Percentiles rank a stretch among this genome's conserved stretches.
Conservation (phyloP, 2,113 vertebrate genomes). For the Phalacrocorax carbo region DNA sequence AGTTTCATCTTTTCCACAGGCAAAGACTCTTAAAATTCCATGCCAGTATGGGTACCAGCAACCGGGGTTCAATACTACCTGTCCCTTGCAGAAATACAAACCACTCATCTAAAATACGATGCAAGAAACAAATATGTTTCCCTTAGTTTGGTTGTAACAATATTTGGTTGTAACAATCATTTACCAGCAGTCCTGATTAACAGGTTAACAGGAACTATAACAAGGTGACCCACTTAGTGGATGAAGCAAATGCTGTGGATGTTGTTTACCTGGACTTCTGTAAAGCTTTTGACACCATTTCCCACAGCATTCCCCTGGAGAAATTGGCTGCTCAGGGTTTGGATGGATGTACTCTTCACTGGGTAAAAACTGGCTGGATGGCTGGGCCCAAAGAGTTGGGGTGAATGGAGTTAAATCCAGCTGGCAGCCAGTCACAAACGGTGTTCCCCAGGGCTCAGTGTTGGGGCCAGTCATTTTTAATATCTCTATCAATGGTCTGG, state of each 20-base stretch:
- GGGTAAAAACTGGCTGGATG: neutral
- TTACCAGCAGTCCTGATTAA: no score
- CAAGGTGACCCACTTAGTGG: neutral
- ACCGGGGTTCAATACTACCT: neutral
- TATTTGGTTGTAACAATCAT: neutral
- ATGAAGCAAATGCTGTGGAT: neutral
- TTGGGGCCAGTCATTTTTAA: neutral
- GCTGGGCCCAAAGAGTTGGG: neutral
- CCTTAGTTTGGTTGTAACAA: neutral
- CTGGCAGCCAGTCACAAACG: neutral
- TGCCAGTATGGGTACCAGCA: neutral
- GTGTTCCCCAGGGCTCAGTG: neutral
- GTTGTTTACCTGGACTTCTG: neutral
- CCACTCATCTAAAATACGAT: neutral
- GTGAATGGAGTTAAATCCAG: neutral
- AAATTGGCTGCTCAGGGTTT: neutral
- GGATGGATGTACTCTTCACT: rapidly evolving
- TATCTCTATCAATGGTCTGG: no score
- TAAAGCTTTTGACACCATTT: neutral
- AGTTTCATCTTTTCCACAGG: neutral
- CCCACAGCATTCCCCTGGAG: neutral
- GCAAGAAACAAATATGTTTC: neutral
- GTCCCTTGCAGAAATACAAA: neutral
- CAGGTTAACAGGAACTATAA: neutral
- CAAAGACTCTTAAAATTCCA: neutral